Base-by-base conservation (phyloP, 2,888 invertebrate genomes). In the Chironomus tentans region DNA sequence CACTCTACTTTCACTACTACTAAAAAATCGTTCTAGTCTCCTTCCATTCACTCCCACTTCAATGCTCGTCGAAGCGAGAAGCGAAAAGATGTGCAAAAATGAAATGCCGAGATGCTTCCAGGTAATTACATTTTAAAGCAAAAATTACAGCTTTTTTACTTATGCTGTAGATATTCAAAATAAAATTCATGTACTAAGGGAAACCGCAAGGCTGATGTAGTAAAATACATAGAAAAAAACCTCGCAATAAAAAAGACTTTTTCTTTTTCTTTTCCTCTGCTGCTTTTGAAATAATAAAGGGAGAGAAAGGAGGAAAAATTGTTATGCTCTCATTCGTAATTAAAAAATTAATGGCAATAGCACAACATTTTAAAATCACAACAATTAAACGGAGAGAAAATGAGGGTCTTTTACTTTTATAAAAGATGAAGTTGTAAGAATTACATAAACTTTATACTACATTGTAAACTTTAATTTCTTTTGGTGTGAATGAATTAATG, bases 61-160 rank as follows among this genome's bases (percentile, higher is more conserved):
- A 38, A 21, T 22, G 65, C 65, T 22, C 24, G 21, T 65, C 65
- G 21, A 21, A 56, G 56, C 18, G 65, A 13, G 65, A 24, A 65
- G 21, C 24, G 65, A 65, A 65, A 65, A 65, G 65, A 65, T 65
- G 65, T 65, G 65, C 65, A 65, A 65, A 65, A 24, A 24, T 13
- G 38, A 68, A 68, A 38, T 65, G 22, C 12, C 65, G 22, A 22
- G 22, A 68, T 68, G 68, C 68, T 68, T 68, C 68, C 68, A 68
- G 68, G 68, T 68, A 68, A 68, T 68, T 68, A 68, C 68, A 68
- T 68, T 68, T 68, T 68, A 68, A 68, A 68, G 68, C 28, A 22
- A 65, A 65, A 65, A 18, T 65, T 22, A 12, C 18, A 18, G n/a
- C 18, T 22, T 22, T 38, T 38, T 38, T 38, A 38, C 38, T 38